These are phyloP conservation scores for Clarias fuscus DNA, from an alignment of 2,797 vertebrate species.

Conservation along the genomic window DNA sequence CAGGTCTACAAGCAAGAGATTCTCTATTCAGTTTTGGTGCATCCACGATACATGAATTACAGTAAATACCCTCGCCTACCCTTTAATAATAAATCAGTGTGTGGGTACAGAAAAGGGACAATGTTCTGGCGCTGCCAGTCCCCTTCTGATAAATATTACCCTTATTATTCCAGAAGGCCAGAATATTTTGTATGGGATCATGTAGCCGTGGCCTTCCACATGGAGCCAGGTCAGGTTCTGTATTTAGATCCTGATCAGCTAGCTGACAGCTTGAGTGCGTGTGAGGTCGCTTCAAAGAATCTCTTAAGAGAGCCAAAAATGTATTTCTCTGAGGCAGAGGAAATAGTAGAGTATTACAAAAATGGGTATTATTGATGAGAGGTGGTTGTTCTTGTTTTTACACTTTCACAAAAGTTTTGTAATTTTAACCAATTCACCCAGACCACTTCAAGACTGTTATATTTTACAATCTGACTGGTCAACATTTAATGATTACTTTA, in stretches of 20 bases:
- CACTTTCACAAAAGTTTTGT: background rate
- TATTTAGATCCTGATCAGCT: background rate
- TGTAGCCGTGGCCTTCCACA: constrained; percentile 54
- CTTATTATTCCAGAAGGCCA: too few relatives aligned
- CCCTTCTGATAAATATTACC: constrained; percentile 54
- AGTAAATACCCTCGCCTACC: constrained; percentile 38
- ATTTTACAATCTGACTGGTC: too few relatives aligned
- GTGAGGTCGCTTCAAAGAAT: background rate
- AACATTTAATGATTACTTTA: too few relatives aligned
- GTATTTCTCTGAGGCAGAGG: background rate
- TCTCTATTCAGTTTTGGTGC: constrained; percentile 59
- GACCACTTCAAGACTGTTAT: too few relatives aligned
- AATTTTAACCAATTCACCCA: background rate
- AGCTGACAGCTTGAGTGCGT: background rate
- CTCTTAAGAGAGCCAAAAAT: background rate
- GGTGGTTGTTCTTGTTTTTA: background rate
- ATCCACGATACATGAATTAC: constrained; percentile 51
- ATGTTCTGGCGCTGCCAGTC: constrained; percentile 64
- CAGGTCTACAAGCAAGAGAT: constrained; percentile 57
- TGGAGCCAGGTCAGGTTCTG: constrained; percentile 39
- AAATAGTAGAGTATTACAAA: background rate
- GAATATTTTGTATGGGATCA: constrained; percentile 60
- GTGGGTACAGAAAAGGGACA: constrained; percentile 38
- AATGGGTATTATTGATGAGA: background rate
- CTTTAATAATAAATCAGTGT: constrained; percentile 20